Percentiles rank a stretch among this genome's conserved stretches.
Evolutionary conservation across 53 echinoderm and acorn worm species (phyloP).

Genomic region (Astropecten irregularis): DNA sequence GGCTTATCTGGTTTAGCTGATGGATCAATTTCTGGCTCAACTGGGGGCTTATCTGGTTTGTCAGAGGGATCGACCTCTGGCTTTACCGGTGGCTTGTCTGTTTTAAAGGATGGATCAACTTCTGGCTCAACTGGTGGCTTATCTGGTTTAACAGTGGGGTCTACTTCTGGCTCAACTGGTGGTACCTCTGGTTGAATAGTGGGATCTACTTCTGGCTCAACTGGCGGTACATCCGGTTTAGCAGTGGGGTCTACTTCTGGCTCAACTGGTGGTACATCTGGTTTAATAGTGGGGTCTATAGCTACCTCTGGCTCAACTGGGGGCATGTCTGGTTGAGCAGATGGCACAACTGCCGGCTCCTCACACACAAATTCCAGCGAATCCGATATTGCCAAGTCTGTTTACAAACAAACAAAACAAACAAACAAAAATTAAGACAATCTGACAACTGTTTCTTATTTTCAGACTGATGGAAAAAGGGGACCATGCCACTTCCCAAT

Average conservation of each 20-base stretch:
- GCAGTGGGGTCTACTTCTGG: neutral
- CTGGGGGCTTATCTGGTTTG: constrained; percentile 22
- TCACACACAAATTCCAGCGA: constrained; percentile 57
- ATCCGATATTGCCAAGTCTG: constrained; percentile 59
- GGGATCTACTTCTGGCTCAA: neutral
- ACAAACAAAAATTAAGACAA: too few species aligned
- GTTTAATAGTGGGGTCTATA: too few species aligned
- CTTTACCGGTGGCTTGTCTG: neutral
- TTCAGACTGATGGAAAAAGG: too few species aligned
- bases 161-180: neutral
- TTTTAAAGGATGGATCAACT: neutral
- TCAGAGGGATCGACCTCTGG: neutral
- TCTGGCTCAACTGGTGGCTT: neutral
- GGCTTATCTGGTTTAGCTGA: neutral
- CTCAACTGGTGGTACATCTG: neutral
- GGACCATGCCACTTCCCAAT: too few species aligned
- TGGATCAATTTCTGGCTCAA: neutral
- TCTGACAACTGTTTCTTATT: too few species aligned
- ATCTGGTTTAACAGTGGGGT: neutral
- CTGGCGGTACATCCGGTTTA: constrained; percentile 5
- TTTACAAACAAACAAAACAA: too few species aligned
- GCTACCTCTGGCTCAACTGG: too few species aligned
- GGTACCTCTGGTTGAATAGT: neutral
- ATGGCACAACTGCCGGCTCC: neutral
- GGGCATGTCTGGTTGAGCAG: too few species aligned